phyloP scores from a whole-genome alignment of 1,140 invertebrate genomes.

The Procambarus virginalis region DNA sequence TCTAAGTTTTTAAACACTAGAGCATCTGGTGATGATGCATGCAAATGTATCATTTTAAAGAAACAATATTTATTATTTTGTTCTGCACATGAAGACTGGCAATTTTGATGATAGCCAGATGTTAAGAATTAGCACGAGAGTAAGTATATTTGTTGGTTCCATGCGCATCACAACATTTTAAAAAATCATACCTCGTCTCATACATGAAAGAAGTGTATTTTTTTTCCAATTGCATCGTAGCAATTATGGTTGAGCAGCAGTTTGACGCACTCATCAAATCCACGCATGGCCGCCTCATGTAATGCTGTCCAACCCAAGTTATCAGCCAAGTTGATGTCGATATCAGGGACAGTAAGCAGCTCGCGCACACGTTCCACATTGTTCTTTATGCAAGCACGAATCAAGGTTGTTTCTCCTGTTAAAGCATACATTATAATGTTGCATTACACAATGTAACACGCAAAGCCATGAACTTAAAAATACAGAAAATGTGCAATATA shows the following conservation, averaged over 20 bases:
- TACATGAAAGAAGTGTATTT: background rate
- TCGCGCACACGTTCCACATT: background rate
- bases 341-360: background rate
- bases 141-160: no score
- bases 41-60: no score
- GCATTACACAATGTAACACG: no score
- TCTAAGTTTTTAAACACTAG: no score
- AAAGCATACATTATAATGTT: no score
- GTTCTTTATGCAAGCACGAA: constrained; percentile 24
- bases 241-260: constrained; percentile 9
- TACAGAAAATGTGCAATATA: background rate
- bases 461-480: background rate
- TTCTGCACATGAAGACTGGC: no score
- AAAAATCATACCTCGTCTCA: background rate
- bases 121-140: no score
- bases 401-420: constrained; percentile 15
- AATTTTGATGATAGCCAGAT: no score
- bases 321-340: constrained; percentile 23
- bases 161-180: no score
- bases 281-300: constrained; percentile 22
- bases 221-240: background rate
- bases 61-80: no score
- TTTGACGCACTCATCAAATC: constrained; percentile 4
- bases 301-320: constrained; percentile 32
- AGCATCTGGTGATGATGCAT: no score